phyloP scores from a whole-genome alignment of 2,797 vertebrate genomes.

The Cossypha polioptera region DNA sequence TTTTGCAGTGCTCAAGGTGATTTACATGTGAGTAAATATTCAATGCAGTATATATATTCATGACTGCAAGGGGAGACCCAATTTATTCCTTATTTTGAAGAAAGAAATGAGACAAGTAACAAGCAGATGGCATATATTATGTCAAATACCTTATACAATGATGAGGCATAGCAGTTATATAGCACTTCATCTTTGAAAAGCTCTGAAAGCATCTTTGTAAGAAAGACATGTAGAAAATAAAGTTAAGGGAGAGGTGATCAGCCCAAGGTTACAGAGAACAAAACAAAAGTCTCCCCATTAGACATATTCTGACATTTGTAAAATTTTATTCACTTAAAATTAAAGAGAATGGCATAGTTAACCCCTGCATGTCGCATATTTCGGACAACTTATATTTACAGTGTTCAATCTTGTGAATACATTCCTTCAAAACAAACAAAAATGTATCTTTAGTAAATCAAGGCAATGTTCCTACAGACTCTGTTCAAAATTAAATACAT shows the following conservation, averaged over 20 bases:
- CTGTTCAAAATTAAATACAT: neutral
- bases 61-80: neutral
- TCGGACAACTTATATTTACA: neutral
- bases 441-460: neutral
- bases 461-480: neutral
- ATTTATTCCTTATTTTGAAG: neutral
- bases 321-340: neutral
- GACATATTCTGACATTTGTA: neutral
- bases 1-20: neutral
- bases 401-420: neutral
- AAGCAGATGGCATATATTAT: neutral
- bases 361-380: neutral
- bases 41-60: neutral
- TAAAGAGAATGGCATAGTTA: neutral
- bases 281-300: neutral
- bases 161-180: neutral
- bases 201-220: neutral
- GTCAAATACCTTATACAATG: neutral
- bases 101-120: neutral
- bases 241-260: neutral
- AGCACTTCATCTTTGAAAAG: neutral
- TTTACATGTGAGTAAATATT: slow-evolving; percentile 4
- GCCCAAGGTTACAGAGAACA: neutral
- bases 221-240: neutral
- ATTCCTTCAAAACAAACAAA: neutral